These are phyloP conservation scores for Podarcis siculus DNA, from an alignment of 2,797 vertebrate genomes.

Conservation along the genomic window DNA sequence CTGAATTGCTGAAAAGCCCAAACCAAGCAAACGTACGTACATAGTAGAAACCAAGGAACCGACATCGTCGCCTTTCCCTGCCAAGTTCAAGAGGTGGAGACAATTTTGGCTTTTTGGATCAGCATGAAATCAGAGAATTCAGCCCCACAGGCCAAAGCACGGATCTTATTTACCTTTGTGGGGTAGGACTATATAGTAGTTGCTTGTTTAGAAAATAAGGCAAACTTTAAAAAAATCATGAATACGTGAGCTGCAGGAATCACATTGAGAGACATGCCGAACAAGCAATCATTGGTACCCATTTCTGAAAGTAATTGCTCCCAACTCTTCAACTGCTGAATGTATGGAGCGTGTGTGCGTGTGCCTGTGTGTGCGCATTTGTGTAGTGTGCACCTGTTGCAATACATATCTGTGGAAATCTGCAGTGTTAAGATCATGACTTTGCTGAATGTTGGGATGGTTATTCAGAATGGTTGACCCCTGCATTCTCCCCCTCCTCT, in stretches of 20 bases:
- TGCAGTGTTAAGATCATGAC: not conserved
- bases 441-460: not conserved
- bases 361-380: not conserved
- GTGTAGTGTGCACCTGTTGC: constrained; percentile 10
- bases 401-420: constrained; percentile 15
- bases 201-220: constrained; percentile 42
- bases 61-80: constrained; percentile 68
- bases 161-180: constrained; percentile 71
- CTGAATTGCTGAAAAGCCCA: constrained; percentile 62
- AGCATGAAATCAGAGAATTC: constrained; percentile 44
- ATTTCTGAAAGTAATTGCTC: constrained; percentile 11
- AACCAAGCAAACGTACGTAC: constrained; percentile 48
- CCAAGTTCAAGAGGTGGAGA: constrained; percentile 55
- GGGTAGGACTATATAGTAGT: constrained; percentile 11
- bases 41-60: constrained; percentile 60
- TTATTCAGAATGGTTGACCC: constrained; percentile 6
- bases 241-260: constrained; percentile 22
- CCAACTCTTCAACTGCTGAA: constrained; percentile 24
- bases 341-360: not conserved
- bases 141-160: constrained; percentile 58
- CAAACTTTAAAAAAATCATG: not conserved
- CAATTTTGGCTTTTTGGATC: constrained; percentile 78
- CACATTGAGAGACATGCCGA: constrained; percentile 21
- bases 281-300: not conserved
- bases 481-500: not conserved